Conservation (phyloP, 1,140 invertebrate species). For the Odontomachus brunneus region DNA sequence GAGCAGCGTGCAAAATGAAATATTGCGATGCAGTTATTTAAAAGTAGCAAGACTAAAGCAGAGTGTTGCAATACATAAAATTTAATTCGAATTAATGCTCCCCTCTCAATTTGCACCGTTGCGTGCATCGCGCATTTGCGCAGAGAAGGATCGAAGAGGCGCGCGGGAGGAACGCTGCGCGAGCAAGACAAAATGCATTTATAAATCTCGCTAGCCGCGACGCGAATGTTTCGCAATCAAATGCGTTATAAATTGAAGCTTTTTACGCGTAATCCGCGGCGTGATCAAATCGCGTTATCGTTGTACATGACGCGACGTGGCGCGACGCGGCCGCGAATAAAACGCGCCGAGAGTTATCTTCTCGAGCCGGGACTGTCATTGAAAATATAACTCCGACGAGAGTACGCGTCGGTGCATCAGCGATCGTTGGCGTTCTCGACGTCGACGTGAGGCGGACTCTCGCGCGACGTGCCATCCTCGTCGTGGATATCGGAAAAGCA, state of each 20-base stretch:
- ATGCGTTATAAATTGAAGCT: neutral
- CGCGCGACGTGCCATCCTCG: conserved; percentile 19
- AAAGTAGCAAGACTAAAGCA: neutral
- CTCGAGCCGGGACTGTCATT: conserved; percentile 36
- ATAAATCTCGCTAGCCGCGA: neutral
- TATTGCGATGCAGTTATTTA: neutral
- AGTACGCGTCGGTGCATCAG: conserved; percentile 21
- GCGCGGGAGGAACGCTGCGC: neutral
- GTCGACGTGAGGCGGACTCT: neutral
- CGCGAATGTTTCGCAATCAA: conserved; percentile 12
- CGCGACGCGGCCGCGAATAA: neutral
- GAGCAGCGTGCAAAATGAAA: conserved; percentile 7
- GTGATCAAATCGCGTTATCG: neutral
- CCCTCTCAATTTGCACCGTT: neutral
- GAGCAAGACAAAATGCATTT: neutral
- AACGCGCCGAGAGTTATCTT: conserved; percentile 36
- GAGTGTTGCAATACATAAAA: neutral
- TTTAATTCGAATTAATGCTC: conserved; percentile 21
- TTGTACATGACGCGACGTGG: neutral
- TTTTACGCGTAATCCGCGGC: neutral
- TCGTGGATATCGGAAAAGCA: conserved; percentile 56
- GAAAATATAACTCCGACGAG: conserved; percentile 42
- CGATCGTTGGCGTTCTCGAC: conserved; percentile 16
- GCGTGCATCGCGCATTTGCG: neutral
- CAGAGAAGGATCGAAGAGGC: too few relatives aligned